Evolutionary conservation across 2,797 vertebrate genomes (phyloP).

Genomic region (Uromys caudimaculatus): DNA sequence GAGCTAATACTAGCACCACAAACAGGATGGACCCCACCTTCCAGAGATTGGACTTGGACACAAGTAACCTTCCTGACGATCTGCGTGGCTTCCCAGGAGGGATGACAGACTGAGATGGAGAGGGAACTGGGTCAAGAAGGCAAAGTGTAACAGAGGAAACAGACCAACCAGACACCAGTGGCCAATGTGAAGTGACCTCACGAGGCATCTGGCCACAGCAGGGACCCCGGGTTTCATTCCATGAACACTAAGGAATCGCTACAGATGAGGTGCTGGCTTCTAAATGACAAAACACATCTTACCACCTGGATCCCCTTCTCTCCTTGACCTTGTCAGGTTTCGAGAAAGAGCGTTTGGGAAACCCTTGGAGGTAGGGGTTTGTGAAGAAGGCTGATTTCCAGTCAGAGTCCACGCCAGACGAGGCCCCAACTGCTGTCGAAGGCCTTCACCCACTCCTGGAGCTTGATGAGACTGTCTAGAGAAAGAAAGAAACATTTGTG

Average conservation of each 20-base stretch:
- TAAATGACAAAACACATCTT: slow-evolving; percentile 67
- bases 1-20: too few relatives aligned
- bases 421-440: slow-evolving; percentile 91
- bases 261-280: not conserved
- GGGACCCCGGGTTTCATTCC: too few relatives aligned
- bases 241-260: not conserved
- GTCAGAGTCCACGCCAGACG: slow-evolving; percentile 96
- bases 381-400: slow-evolving; percentile 90
- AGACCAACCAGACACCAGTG: not conserved
- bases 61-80: not conserved
- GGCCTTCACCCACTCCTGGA: slow-evolving; percentile 87
- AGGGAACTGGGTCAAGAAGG: not conserved
- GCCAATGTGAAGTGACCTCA: not conserved
- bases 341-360: slow-evolving; percentile 87
- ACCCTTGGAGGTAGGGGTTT: slow-evolving; percentile 89
- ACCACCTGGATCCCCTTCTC: slow-evolving; percentile 91
- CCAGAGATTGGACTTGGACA: too few relatives aligned
- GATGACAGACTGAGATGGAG: too few relatives aligned
- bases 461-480: slow-evolving; percentile 89
- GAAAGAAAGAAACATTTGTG: not conserved
- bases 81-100: not conserved
- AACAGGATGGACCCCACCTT: not conserved
- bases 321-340: slow-evolving; percentile 87
- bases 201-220: accelerated
- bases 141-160: not conserved